These are phyloP conservation scores for Rhincodon typus DNA, from an alignment of 2,797 vertebrate genomes.

Conservation along the genomic window DNA sequence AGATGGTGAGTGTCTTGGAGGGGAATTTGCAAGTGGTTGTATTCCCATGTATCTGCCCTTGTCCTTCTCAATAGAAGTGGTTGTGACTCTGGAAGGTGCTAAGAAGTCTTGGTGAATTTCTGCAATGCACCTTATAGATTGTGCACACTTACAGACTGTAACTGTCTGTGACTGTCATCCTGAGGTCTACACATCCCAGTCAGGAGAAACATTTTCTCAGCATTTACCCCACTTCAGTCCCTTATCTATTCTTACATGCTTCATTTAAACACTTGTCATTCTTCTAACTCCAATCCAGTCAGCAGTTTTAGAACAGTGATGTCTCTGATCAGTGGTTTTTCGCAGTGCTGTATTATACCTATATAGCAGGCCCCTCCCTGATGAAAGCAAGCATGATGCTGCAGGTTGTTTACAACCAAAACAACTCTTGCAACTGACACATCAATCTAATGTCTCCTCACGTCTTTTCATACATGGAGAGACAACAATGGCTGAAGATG, in stretches of 20 bases:
- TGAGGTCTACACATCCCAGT: neutral
- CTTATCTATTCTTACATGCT: neutral
- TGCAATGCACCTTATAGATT: too few relatives aligned
- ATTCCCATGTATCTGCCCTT: too few relatives aligned
- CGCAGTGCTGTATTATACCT: neutral
- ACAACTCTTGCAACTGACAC: neutral
- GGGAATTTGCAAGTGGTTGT: too few relatives aligned
- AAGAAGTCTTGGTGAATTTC: too few relatives aligned
- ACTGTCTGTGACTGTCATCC: too few relatives aligned
- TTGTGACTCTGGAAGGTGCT: too few relatives aligned
- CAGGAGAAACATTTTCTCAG: neutral
- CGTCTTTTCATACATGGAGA: neutral
- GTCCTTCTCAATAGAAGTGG: too few relatives aligned
- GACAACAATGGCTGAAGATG: neutral
- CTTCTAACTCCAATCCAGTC: neutral
- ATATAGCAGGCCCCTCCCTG: too few relatives aligned
- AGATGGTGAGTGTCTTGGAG: too few relatives aligned
- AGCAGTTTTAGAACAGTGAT: neutral
- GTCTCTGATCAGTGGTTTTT: neutral
- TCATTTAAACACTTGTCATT: neutral
- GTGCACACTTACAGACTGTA: too few relatives aligned
- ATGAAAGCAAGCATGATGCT: neutral
- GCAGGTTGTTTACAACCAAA: conserved; percentile 4
- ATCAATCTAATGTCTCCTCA: neutral
- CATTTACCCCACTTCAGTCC: neutral